phyloP scores from a whole-genome alignment of 2,797 vertebrate species.

The Labeo calbasu region DNA sequence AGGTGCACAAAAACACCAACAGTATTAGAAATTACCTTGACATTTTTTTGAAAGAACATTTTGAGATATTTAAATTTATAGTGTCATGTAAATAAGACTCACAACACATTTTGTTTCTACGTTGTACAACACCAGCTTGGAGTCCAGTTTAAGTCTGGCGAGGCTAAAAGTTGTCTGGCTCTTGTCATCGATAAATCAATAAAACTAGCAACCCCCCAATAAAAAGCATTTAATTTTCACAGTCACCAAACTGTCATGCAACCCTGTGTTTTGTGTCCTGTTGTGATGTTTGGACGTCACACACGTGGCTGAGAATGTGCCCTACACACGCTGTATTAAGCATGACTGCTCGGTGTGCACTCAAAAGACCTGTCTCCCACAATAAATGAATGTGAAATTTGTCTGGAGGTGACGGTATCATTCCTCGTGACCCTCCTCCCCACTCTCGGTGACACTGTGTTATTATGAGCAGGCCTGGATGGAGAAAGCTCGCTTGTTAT shows the following conservation, averaged over 20 bases:
- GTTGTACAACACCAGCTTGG: background rate
- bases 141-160: background rate
- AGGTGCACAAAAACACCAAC: background rate
- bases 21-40: background rate
- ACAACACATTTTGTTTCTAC: background rate
- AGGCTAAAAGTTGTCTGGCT: background rate
- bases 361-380: slow-evolving; percentile 47
- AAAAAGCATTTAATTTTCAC: background rate
- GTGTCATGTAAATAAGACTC: background rate
- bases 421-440: slow-evolving; percentile 52
- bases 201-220: background rate
- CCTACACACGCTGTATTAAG: slow-evolving; percentile 32
- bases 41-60: background rate
- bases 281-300: background rate
- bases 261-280: background rate
- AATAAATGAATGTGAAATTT: slow-evolving; percentile 60
- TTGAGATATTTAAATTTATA: background rate
- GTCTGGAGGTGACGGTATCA: slow-evolving; percentile 55
- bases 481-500: slow-evolving; percentile 49
- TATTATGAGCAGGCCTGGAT: slow-evolving; percentile 50
- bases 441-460: slow-evolving; percentile 47
- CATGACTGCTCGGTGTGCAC: slow-evolving; percentile 28
- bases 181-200: background rate
- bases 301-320: background rate
- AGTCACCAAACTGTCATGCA: background rate